phyloP scores from a whole-genome alignment of 2,113 vertebrate genomes.

The Clarias magur region DNA sequence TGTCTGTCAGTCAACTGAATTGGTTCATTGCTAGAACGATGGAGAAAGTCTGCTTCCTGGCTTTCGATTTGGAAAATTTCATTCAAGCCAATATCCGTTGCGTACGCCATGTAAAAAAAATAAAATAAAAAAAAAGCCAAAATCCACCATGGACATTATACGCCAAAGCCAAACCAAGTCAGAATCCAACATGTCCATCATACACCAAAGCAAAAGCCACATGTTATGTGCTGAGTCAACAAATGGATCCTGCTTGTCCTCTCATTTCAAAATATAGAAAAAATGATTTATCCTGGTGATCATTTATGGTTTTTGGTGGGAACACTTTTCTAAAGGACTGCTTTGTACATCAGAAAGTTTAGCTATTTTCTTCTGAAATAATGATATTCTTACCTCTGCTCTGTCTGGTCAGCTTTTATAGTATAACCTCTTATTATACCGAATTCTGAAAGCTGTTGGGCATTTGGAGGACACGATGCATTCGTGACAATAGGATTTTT shows the following conservation, averaged over 20 bases:
- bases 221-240: not conserved
- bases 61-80: not conserved
- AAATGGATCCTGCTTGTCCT: not conserved
- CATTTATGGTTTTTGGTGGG: not conserved
- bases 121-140: not conserved
- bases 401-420: conserved; percentile 26
- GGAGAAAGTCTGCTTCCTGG: not conserved
- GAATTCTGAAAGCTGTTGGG: not conserved
- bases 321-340: not conserved
- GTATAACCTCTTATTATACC: conserved; percentile 4
- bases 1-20: not conserved
- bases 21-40: not conserved
- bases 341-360: not conserved
- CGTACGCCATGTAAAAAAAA: not conserved
- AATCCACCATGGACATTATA: not conserved
- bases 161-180: not conserved
- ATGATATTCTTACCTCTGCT: not conserved
- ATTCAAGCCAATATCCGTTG: not conserved
- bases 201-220: not conserved
- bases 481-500: not conserved
- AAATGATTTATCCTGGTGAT: not conserved
- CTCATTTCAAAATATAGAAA: not conserved
- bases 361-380: not conserved
- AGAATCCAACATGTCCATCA: not conserved
- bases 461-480: not conserved